Conservation (phyloP, 2,113 vertebrate species). For the Triplophysa siluroides region DNA sequence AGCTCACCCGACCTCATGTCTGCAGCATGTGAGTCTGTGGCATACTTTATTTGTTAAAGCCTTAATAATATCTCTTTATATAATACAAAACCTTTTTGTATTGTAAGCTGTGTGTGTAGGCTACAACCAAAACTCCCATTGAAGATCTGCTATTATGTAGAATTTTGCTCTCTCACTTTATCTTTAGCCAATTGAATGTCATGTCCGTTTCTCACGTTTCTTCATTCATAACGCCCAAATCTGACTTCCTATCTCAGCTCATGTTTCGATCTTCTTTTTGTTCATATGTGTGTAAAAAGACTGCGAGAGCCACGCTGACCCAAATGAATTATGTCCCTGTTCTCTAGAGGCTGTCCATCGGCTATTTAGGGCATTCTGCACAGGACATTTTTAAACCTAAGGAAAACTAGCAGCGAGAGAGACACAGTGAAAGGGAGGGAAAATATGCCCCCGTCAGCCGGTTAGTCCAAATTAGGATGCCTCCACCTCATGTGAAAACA, state of each 20-base stretch:
- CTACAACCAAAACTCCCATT: no score
- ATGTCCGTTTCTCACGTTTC: background rate
- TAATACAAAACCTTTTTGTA: no score
- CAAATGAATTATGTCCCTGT: slow-evolving; percentile 48
- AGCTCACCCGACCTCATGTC: slow-evolving; percentile 27
- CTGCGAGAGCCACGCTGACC: slow-evolving; percentile 44
- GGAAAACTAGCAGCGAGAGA: background rate
- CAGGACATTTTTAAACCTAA: slow-evolving; percentile 25
- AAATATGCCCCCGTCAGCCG: background rate
- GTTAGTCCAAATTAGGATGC: slow-evolving; percentile 34
- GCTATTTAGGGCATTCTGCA: slow-evolving; percentile 45
- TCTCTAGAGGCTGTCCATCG: slow-evolving; percentile 43
- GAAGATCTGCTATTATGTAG: no score
- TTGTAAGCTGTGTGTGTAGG: no score
- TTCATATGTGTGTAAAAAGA: slow-evolving; percentile 14
- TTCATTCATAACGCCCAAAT: slow-evolving; percentile 12
- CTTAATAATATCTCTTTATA: no score
- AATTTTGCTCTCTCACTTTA: background rate
- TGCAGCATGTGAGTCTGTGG: background rate
- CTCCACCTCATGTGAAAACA: slow-evolving; percentile 24
- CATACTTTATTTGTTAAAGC: no score
- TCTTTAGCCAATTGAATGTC: background rate
- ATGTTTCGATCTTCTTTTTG: slow-evolving; percentile 26
- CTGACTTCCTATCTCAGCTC: background rate
- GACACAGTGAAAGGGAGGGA: background rate